Conservation (phyloP, 2,797 vertebrate genomes). For the Sternotherus odoratus region DNA sequence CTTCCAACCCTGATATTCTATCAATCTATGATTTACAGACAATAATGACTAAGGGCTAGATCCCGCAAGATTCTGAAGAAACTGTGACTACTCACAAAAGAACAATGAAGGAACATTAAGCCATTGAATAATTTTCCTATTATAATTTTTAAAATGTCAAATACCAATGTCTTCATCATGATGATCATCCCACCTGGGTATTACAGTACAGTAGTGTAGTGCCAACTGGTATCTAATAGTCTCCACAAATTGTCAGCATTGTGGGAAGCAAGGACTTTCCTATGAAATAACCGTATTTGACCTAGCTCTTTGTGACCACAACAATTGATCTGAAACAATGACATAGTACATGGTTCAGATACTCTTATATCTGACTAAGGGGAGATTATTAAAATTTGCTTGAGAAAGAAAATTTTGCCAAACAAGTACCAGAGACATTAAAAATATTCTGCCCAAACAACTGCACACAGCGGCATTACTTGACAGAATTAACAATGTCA, state of each 20-base stretch:
- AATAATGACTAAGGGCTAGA: neutral
- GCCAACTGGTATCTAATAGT: conserved; percentile 45
- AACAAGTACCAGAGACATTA: neutral
- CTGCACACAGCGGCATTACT: neutral
- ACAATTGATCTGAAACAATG: neutral
- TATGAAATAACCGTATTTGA: neutral
- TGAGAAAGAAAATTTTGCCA: neutral
- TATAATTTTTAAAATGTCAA: conserved; percentile 69
- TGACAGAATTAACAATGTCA: neutral
- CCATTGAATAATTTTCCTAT: conserved; percentile 58
- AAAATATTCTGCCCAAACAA: neutral
- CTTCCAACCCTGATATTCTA: no score
- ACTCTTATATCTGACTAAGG: neutral
- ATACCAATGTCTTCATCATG: conserved; percentile 65
- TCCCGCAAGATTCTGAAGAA: neutral
- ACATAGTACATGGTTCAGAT: neutral
- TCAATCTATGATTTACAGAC: conserved; percentile 16
- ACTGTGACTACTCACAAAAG: conserved; percentile 29
- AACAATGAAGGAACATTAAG: conserved; percentile 59
- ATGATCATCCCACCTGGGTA: conserved; percentile 51
- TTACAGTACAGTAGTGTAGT: conserved; percentile 50
- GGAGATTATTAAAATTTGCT: neutral
- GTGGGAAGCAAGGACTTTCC: conserved; percentile 43
- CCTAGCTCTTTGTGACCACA: neutral
- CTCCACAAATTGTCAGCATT: neutral